phyloP scores from a whole-genome alignment of 2,797 vertebrate species.

The Halcyon chelicuti region DNA sequence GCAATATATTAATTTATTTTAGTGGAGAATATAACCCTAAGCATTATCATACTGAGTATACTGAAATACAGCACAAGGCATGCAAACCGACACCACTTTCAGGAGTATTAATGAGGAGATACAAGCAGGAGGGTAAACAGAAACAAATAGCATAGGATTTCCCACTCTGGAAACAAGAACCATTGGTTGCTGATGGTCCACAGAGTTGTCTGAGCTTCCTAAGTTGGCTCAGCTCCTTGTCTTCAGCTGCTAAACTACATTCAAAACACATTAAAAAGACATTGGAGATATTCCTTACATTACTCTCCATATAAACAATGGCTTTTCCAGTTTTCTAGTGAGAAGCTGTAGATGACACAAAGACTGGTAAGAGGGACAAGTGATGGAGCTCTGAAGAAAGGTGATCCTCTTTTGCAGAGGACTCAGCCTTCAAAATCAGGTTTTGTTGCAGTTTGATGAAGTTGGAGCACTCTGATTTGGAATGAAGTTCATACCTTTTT shows the following conservation, averaged over 20 bases:
- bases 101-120: not conserved
- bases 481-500: not conserved
- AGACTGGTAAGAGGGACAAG: not conserved
- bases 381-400: not conserved
- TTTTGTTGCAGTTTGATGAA: not conserved
- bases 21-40: not conserved
- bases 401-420: not conserved
- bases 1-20: not conserved
- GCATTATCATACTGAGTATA: not conserved
- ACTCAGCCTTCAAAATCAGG: not conserved
- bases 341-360: not conserved
- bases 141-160: slow-evolving; percentile 19
- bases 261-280: slow-evolving; percentile 7
- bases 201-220: not conserved
- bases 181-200: not conserved
- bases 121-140: not conserved
- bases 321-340: not conserved
- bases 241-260: not conserved
- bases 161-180: slow-evolving; percentile 2
- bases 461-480: not conserved
- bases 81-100: not conserved
- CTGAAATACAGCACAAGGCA: not conserved
- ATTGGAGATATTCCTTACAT: not conserved
- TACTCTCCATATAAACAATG: not conserved
- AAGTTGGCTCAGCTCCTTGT: slow-evolving; percentile 30